Evolutionary conservation across 2,797 vertebrate genomes (phyloP).

Genomic region (Tragelaphus oryx): DNA sequence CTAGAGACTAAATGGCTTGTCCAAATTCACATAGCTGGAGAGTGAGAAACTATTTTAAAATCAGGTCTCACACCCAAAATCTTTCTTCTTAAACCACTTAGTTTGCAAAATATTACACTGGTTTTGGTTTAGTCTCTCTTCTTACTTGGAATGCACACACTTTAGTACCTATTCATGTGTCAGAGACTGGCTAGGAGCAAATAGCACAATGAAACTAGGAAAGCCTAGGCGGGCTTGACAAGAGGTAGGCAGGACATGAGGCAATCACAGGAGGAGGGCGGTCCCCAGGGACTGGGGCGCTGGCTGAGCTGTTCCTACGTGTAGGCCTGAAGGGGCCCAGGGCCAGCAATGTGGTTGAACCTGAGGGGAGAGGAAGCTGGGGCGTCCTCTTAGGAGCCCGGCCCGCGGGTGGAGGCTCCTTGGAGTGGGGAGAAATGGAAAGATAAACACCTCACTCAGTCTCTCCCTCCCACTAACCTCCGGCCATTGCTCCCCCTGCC

Average conservation of each 20-base stretch:
- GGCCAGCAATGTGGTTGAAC: neutral
- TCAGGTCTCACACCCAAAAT: neutral
- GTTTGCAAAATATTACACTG: neutral
- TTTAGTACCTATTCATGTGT: neutral
- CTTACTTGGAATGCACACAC: neutral
- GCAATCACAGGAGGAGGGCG: neutral
- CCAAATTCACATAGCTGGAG: neutral
- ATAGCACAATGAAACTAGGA: neutral
- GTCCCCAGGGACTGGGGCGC: neutral
- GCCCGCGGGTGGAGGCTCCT: neutral
- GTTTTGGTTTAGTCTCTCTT: neutral
- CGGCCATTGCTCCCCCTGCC: too few species aligned
- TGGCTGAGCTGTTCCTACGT: neutral
- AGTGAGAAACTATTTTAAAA: neutral
- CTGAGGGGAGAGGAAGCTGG: neutral
- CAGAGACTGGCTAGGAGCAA: neutral
- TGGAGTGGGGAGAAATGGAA: neutral
- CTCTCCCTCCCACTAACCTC: neutral
- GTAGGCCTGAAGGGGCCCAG: neutral
- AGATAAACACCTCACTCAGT: neutral
- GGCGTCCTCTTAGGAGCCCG: neutral
- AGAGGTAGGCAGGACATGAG: neutral
- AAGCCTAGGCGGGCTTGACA: neutral
- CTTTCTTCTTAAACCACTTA: neutral
- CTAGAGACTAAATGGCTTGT: neutral